A percentile compares a stretch with the other conserved stretches of the same genome.
Evolutionary conservation across 2,888 invertebrate genomes (phyloP).

Genomic region (Nomada fucata): DNA sequence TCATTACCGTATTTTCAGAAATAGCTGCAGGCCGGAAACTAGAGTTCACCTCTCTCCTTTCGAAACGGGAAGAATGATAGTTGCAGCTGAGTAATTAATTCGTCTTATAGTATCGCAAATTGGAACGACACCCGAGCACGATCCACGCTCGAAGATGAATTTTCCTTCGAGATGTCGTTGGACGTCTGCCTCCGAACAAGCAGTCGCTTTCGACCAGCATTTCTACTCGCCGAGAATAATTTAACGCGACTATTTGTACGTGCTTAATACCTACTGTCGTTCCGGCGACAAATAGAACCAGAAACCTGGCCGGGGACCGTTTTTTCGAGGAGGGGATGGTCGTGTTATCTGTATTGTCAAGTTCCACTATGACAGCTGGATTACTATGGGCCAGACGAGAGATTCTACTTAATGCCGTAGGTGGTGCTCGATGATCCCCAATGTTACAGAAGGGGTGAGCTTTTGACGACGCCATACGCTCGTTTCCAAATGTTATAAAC

Average conservation of each 20-base stretch:
- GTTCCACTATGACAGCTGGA: not conserved
- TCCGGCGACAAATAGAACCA: conserved; percentile 25
- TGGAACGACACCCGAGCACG: not conserved
- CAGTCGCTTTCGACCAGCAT: not conserved
- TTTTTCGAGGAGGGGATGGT: not conserved
- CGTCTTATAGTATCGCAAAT: not conserved
- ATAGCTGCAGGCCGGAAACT: not conserved
- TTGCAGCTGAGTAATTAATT: conserved; percentile 35
- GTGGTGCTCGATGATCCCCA: no score
- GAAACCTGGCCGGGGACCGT: not conserved
- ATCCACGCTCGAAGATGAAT: conserved; percentile 17
- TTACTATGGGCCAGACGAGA: not conserved
- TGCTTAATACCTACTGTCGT: conserved; percentile 14
- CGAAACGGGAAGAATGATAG: not conserved
- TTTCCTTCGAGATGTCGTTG: not conserved
- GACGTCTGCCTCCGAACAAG: not conserved
- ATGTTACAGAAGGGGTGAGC: no score
- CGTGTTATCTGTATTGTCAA: conserved; percentile 1
- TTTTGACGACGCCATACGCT: no score
- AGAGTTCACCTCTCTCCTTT: not conserved
- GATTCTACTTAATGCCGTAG: no score
- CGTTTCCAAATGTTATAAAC: no score
- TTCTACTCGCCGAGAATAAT: conserved; percentile 24
- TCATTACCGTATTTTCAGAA: not conserved
- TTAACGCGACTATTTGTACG: conserved; percentile 28